Evolutionary conservation across 2,113 vertebrate species (phyloP).

Genomic region (Mustela nigripes): DNA sequence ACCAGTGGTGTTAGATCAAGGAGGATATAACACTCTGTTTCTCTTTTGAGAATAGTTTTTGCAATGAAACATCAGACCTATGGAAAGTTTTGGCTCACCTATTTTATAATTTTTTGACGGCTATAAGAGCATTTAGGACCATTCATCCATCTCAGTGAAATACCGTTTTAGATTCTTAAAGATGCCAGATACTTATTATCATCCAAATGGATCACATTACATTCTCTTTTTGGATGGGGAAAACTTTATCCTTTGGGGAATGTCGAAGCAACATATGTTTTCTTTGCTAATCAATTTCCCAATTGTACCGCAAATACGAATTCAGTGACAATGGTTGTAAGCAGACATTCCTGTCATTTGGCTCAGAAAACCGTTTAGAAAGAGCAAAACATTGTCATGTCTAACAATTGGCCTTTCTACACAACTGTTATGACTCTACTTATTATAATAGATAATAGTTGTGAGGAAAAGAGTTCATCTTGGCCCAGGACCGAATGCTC

Average conservation of each 20-base stretch:
- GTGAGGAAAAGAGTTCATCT: constrained; percentile 68
- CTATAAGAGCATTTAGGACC: constrained; percentile 36
- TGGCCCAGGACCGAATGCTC: constrained; percentile 55
- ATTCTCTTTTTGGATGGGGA: background rate
- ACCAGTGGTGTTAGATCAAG: background rate
- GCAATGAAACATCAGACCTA: background rate
- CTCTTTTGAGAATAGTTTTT: background rate
- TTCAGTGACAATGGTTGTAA: constrained; percentile 45
- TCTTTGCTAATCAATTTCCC: constrained; percentile 47
- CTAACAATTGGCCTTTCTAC: constrained; percentile 58
- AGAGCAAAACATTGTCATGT: constrained; percentile 67
- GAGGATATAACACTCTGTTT: background rate
- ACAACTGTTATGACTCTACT: constrained; percentile 64
- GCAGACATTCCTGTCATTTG: constrained; percentile 37
- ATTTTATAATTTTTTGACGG: constrained; percentile 41
- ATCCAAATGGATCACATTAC: constrained; percentile 25
- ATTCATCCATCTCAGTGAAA: background rate
- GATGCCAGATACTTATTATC: background rate
- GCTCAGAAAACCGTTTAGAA: constrained; percentile 42
- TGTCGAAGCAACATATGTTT: background rate
- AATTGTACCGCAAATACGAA: background rate
- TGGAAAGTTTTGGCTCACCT: background rate
- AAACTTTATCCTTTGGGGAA: background rate
- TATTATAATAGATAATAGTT: constrained; percentile 61
- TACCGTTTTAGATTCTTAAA: constrained; percentile 27